phyloP scores from a whole-genome alignment of 2,888 invertebrate species.

The Aphidoletes aphidimyza region DNA sequence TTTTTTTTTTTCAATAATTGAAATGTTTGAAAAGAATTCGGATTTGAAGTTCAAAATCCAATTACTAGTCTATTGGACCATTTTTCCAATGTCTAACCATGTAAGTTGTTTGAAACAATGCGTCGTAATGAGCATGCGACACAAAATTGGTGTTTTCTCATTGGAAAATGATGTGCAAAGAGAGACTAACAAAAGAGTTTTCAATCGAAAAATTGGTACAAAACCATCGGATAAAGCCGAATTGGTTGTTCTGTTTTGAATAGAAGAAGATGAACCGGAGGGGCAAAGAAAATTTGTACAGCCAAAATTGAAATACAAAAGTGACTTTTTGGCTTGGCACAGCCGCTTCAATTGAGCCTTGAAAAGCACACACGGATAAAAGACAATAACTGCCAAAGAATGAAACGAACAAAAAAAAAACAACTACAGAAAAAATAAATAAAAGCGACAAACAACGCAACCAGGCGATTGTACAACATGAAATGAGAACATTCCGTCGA shows the following conservation, averaged over 20 bases:
- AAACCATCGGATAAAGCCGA: too few relatives aligned
- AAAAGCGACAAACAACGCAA: background rate
- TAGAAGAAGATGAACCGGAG: background rate
- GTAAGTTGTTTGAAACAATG: too few relatives aligned
- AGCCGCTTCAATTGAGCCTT: background rate
- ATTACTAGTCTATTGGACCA: too few relatives aligned
- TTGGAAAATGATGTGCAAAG: too few relatives aligned
- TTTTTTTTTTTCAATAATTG: conserved; percentile 10
- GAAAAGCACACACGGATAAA: background rate
- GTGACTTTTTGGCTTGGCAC: background rate
- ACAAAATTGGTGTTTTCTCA: too few relatives aligned
- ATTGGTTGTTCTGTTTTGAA: too few relatives aligned
- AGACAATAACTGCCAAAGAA: background rate
- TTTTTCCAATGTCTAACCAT: too few relatives aligned
- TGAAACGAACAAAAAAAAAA: background rate
- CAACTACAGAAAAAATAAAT: background rate
- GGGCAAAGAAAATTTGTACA: background rate
- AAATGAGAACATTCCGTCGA: conserved; percentile 35
- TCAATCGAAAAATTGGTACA: too few relatives aligned
- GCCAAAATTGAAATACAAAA: conserved; percentile 13
- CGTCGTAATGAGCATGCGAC: too few relatives aligned
- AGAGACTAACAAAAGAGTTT: too few relatives aligned
- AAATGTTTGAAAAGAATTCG: background rate
- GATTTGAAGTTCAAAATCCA: too few relatives aligned
- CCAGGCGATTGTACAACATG: conserved; percentile 25